Evolutionary conservation across 1,140 invertebrate genomes (phyloP), one percentile per base, ranked within the genome.

Genomic region (Agrilus planipennis): DNA sequence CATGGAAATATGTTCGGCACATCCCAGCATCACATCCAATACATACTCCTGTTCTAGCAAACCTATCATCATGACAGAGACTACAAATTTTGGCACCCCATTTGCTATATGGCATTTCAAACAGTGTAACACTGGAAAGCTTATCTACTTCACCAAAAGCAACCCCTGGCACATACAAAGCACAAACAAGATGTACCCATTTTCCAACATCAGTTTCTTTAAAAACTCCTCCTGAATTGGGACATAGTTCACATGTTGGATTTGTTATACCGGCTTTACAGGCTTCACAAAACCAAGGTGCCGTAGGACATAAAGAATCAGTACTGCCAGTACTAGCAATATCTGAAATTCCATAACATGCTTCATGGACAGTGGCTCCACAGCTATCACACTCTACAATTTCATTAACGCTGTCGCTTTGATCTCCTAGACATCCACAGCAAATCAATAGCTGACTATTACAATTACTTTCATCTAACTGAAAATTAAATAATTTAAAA

Each of bases 221-320:
- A 56, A 91, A 95, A 49, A 96, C 91, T 34, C 90, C 92, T 54
- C 87, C 90, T 74, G 70, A 71, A 61, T 84, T 84, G 3, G 89
- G 88, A 59, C 89, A 93, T 5, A 93, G 63, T 65, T 92, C 88
- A 62, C 89, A 92, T 12, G 71, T 73, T 1, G 91, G 89, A 64
- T 86, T 81, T 18, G 73, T 77, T 6, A 88, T 75, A 2, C 89
- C 89, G 27, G 89, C 89, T 56, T 89, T 89, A 52, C 93, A 96
- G n/a, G 90, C 86, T 67, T 97, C 92, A 69, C 92, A 97, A 64
- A 96, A 96, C 93, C 93, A 97, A 0, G 92, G 92, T 50, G 93
- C 91, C 1, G 91, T 96, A 23, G 89, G 90, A 34, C 86, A 87
- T 1, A 89, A 81, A 6, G 90, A 95, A 39, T 85, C 82, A 12